Evolutionary conservation across 2,888 invertebrate genomes (phyloP), one percentile per base, ranked within the genome.

Genomic region (Salticus scenicus): DNA sequence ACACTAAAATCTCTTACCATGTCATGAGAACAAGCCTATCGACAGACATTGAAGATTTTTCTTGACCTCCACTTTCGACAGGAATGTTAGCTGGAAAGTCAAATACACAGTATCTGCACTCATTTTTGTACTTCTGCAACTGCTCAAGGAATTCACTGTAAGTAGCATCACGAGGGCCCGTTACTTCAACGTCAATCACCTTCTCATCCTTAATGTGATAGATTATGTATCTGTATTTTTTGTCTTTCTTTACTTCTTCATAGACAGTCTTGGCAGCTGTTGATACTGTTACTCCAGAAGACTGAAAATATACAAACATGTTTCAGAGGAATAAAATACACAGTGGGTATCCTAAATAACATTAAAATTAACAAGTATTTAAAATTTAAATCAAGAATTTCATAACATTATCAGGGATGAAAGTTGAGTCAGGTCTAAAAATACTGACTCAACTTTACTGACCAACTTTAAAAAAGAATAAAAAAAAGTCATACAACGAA

Each of bases 101-200:
- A 92, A 96, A 99, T 76, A 97, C 94, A 88, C 98, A 98, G 92
- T 99, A 99, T 93, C 99, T 97, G 93, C 99, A 99, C 92, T 99
- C 98, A 76, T 95, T 96, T 47, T 89, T 88, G 84, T 95, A 97
- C 91, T 94, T 93, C 92, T 98, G 96, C 91, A 99, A 93, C 91
- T 98, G 96, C 91, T 95, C 95, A 90, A 98, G 94, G 93, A 99
- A 99, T 91, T 95, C 94, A 90, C 98, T 97, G 92, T 98, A 99
- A 90, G 96, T 95, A 79, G 96, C 96, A 91, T 97, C 96, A 89
- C 97, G 94, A 89, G 94, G 94, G 63, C 92, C 97, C 90, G 97
- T 96, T 76, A 95, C 95, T 93, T 98, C 97, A 81, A 98, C 97
- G 91, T 97, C 97, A 91, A 98, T 98, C 93, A 89, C 89, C 93